phyloP scores from a whole-genome alignment of 1,140 invertebrate genomes.

The Drosophila lacteicornis region DNA sequence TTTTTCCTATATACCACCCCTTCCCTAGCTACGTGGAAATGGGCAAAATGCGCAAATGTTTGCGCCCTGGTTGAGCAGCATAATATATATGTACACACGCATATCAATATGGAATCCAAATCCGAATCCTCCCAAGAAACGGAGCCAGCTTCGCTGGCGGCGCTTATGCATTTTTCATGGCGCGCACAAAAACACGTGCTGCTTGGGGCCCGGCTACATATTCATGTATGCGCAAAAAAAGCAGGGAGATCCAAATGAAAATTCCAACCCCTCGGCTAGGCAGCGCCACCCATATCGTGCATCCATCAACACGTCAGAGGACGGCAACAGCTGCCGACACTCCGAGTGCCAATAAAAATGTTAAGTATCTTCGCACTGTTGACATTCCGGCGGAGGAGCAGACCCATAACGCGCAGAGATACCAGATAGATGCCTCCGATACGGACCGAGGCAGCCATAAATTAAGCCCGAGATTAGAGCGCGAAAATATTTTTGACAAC shows the following conservation, averaged over 20 bases:
- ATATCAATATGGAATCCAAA: slow-evolving; percentile 23
- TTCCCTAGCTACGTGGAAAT: slow-evolving; percentile 55
- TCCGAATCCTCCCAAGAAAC: slow-evolving; percentile 19
- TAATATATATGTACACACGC: slow-evolving; percentile 35
- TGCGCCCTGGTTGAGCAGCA: slow-evolving; percentile 50
- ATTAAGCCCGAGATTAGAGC: slow-evolving; percentile 60
- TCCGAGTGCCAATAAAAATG: slow-evolving; percentile 84
- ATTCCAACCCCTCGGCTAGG: slow-evolving; percentile 25
- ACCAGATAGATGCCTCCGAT: slow-evolving; percentile 66
- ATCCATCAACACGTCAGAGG: slow-evolving; percentile 77
- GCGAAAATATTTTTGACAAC: slow-evolving; percentile 65
- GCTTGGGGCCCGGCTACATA: slow-evolving; percentile 41
- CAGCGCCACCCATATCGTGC: slow-evolving; percentile 25
- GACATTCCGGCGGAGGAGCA: slow-evolving; percentile 61
- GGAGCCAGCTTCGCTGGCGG: slow-evolving; percentile 46
- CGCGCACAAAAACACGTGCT: slow-evolving; percentile 70
- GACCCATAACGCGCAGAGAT: slow-evolving; percentile 52
- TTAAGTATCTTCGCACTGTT: slow-evolving; percentile 81
- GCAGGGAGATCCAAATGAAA: slow-evolving; percentile 55
- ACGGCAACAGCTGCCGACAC: slow-evolving; percentile 74
- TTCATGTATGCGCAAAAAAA: slow-evolving; percentile 48
- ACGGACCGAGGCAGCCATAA: slow-evolving; percentile 49
- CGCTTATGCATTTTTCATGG: slow-evolving; percentile 82
- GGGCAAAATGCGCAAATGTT: slow-evolving; percentile 75
- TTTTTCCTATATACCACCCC: slow-evolving; percentile 34